Evolutionary conservation across 2,113 vertebrate genomes (phyloP).

Genomic region (Panurus biarmicus): DNA sequence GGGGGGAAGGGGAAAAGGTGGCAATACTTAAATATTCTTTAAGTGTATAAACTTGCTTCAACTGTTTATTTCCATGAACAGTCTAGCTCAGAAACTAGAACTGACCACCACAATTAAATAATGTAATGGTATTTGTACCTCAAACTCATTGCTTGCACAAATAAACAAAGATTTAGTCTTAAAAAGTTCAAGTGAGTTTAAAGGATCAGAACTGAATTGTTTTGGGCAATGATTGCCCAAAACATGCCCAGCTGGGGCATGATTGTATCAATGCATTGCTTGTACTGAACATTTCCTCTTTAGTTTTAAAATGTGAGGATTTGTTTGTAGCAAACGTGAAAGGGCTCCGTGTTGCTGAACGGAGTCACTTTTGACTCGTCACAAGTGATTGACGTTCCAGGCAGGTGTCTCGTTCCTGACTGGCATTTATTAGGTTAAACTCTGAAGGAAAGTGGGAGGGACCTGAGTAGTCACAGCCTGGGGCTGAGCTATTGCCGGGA

Average conservation of each 20-base stretch:
- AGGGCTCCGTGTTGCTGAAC: neutral
- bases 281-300: neutral
- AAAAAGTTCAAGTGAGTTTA: neutral
- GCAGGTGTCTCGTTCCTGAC: neutral
- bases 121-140: neutral
- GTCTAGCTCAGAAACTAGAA: neutral
- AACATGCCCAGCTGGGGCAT: too few species aligned
- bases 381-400: neutral
- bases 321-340: neutral
- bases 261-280: neutral
- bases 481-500: conserved; percentile 11
- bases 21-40: neutral
- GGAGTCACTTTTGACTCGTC: neutral
- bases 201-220: neutral
- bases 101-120: neutral
- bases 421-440: conserved; percentile 55
- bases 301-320: neutral
- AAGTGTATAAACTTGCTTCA: neutral
- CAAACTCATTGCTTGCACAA: neutral
- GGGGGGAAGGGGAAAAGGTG: neutral
- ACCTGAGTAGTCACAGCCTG: neutral
- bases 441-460: conserved; percentile 7
- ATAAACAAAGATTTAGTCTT: neutral
- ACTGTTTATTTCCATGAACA: neutral
- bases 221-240: too few species aligned